phyloP scores from a whole-genome alignment of 2,113 vertebrate species.

The Scomber colias region DNA sequence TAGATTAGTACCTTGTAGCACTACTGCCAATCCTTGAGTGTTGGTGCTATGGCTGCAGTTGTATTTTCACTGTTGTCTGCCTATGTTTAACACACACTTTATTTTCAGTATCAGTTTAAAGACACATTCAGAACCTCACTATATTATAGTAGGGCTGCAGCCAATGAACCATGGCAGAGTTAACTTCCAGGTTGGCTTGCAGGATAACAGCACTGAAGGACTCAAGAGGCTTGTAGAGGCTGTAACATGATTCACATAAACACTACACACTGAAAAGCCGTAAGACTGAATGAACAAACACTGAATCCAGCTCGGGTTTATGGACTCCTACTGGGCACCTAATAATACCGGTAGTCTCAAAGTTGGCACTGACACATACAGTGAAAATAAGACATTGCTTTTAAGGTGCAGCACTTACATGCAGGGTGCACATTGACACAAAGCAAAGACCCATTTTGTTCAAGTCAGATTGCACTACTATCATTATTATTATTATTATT shows the following conservation, averaged over 20 bases:
- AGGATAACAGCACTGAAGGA: constrained; percentile 37
- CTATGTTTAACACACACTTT: constrained; percentile 44
- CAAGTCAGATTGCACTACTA: background rate
- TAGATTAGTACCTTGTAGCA: no score
- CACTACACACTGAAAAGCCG: constrained; percentile 32
- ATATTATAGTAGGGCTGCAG: constrained; percentile 32
- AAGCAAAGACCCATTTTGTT: background rate
- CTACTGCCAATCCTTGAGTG: background rate
- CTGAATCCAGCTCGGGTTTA: constrained; percentile 10
- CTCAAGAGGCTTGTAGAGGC: constrained; percentile 35
- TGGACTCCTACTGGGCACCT: constrained; percentile 10
- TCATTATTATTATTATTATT: background rate
- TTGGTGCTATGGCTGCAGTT: constrained; percentile 1
- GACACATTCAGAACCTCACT: constrained; percentile 37
- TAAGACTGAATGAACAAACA: constrained; percentile 30
- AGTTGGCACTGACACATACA: background rate
- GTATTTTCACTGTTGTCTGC: background rate
- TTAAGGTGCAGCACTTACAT: background rate
- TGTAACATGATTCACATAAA: constrained; percentile 61
- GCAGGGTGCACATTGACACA: background rate
- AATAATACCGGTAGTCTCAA: background rate
- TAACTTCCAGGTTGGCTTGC: constrained; percentile 66
- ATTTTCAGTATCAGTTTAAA: constrained; percentile 44
- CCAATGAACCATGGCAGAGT: constrained; percentile 59
- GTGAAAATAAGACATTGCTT: constrained; percentile 10